Percentiles rank a stretch among this genome's conserved stretches.
phyloP scores from a whole-genome alignment of 2,888 invertebrate genomes.

The Sesamia inferens region DNA sequence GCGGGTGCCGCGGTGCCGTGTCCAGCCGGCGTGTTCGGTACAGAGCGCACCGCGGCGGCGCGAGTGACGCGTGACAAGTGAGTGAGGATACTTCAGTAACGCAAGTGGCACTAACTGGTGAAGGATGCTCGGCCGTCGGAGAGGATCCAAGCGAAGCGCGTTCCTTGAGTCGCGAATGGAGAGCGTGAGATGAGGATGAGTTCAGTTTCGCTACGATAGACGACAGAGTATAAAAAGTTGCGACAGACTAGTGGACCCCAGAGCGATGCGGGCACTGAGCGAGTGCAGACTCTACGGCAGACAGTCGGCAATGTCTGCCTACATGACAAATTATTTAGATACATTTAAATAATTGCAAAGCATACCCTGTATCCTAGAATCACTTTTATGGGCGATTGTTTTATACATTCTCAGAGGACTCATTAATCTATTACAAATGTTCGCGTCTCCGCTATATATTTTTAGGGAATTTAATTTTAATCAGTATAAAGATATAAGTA shows the following conservation, averaged over 20 bases:
- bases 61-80: constrained; percentile 75
- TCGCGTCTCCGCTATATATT: constrained; percentile 86
- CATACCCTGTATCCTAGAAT: constrained; percentile 98
- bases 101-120: constrained; percentile 71
- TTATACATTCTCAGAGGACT: constrained; percentile 88
- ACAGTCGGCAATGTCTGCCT: constrained; percentile 84
- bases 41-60: constrained; percentile 57
- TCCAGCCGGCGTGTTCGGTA: neutral
- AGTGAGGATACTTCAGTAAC: constrained; percentile 81
- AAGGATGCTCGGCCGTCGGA: constrained; percentile 64
- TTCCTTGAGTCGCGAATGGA: constrained; percentile 71
- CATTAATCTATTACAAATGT: constrained; percentile 86
- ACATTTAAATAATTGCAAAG: constrained; percentile 97
- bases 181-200: constrained; percentile 77
- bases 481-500: constrained; percentile 87
- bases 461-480: constrained; percentile 84
- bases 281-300: constrained; percentile 71
- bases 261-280: constrained; percentile 76
- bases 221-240: constrained; percentile 87
- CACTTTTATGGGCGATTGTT: constrained; percentile 92
- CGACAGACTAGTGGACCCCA: constrained; percentile 88
- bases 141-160: constrained; percentile 78
- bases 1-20: constrained; percentile 54
- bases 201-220: constrained; percentile 81
- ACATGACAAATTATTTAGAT: constrained; percentile 89